Evolutionary conservation across 2,113 vertebrate genomes (phyloP).

Genomic region (Psettodes erumei): DNA sequence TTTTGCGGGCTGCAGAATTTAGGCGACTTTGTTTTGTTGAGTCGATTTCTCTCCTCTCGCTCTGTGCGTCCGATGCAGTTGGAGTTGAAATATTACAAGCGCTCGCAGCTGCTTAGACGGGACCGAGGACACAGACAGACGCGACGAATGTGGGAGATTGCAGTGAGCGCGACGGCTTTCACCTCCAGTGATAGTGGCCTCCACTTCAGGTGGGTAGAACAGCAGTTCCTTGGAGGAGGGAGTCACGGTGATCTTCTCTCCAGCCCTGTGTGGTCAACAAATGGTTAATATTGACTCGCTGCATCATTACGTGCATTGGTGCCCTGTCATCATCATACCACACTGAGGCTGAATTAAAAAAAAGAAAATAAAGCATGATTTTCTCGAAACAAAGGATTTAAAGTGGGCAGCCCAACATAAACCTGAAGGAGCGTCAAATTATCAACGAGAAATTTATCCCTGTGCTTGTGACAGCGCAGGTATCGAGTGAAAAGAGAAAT

Average conservation of each 20-base stretch:
- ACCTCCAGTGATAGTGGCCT: slow-evolving; percentile 95
- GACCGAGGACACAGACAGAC: neutral
- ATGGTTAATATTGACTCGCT: slow-evolving; percentile 5
- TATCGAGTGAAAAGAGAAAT: too few species aligned
- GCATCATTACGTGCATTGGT: neutral
- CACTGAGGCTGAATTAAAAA: neutral
- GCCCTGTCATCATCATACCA: neutral
- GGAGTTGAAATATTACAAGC: neutral
- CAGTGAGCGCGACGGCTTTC: neutral
- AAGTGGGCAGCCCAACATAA: neutral
- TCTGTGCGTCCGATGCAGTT: neutral
- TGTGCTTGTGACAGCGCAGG: too few species aligned
- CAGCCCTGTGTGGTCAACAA: slow-evolving; percentile 83
- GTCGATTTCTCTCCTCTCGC: neutral
- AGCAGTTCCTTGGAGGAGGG: slow-evolving; percentile 96
- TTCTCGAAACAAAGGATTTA: neutral
- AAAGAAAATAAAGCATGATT: neutral
- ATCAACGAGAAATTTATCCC: too few species aligned
- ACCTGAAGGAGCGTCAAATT: neutral
- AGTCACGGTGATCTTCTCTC: slow-evolving; percentile 95
- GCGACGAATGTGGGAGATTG: neutral
- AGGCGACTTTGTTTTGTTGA: neutral
- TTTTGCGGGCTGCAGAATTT: neutral
- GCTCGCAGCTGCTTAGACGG: neutral
- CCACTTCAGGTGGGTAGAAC: slow-evolving; percentile 94